Base-by-base conservation (phyloP, 64 coral and sea anemone species). In the Stichodactyla helianthus region DNA sequence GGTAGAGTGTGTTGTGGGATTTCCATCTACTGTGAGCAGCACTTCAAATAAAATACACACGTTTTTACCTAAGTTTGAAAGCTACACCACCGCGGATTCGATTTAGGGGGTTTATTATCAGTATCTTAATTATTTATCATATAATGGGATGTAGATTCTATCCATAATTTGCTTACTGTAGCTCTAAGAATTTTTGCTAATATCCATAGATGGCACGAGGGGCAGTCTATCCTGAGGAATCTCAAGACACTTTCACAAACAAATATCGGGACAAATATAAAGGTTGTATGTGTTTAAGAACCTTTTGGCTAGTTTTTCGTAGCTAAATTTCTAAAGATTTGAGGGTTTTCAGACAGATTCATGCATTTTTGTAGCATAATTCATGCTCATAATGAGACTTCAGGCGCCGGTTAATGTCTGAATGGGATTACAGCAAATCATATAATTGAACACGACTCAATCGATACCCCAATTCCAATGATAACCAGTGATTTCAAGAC, bases 371-470 rank as follows among this genome's bases (percentile, higher is more conserved):
- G 26, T 13, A 4, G 68, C 68, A 74, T 74, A 35, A 74, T 74
- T 74, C 68, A 74, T 74, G 68, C 10, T 26, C 10, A 31, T 22
- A 26, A 74, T 23, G 68, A 74, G 68, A 74, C 68, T 23, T 74
- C 5, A 31, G 68, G 68, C 68, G 68, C 68, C 68, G 68, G 68
- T 74, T 27, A 74, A 74, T 74, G 68, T 74, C 5, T 74, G 22
- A 74, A 74, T 74, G 26, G 68, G 68, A 74, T 74, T 74, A 74
- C 8, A 74, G 68, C 68, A 74, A 35, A 74, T 74, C 25, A 74
- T 9, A 23, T 31, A n/a, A 31, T 23, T 35, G 20, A 74, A 74
- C 68, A 74, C 68, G 68, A 74, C 68, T 74, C 68, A 74, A 74
- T 74, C 27, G 27, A 31, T 1, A 74, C 68, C 35, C 68, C 68